Conservation (phyloP, 2,888 invertebrate species). For the Parnassius glacialis region DNA sequence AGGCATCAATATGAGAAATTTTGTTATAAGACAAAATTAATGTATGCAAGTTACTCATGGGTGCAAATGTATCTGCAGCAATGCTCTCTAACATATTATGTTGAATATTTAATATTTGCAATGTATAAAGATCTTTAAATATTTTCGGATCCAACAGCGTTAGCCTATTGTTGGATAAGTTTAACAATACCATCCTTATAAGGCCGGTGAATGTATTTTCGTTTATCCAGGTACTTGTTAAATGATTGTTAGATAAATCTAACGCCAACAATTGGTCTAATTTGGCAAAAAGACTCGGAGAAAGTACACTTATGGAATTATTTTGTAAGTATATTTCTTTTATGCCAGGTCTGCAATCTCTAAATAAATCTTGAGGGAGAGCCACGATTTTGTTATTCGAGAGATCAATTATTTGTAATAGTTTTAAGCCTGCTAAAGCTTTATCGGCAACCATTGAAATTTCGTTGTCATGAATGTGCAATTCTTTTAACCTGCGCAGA, state of each 20-base stretch:
- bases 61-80: conserved; percentile 92
- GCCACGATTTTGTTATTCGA: conserved; percentile 95
- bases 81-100: conserved; percentile 91
- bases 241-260: conserved; percentile 92
- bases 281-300: conserved; percentile 92
- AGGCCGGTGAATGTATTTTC: conserved; percentile 92
- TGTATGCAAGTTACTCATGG: conserved; percentile 95
- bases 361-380: conserved; percentile 91
- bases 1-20: conserved; percentile 91
- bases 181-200: conserved; percentile 92
- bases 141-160: conserved; percentile 90
- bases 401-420: conserved; percentile 91
- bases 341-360: conserved; percentile 88
- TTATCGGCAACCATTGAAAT: conserved; percentile 93
- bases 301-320: conserved; percentile 92
- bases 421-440: conserved; percentile 89
- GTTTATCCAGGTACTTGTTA: conserved; percentile 93
- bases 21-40: conserved; percentile 92
- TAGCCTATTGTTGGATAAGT: conserved; percentile 92
- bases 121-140: conserved; percentile 91
- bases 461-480: conserved; percentile 93
- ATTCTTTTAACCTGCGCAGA: conserved; percentile 87
- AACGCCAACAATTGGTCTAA: conserved; percentile 89
- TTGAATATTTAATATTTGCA: conserved; percentile 92
- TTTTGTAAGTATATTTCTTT: conserved; percentile 95